A percentile compares a stretch with the other conserved stretches of the same genome.
Conservation (phyloP, 2,113 vertebrate genomes). For the Castor canadensis region DNA sequence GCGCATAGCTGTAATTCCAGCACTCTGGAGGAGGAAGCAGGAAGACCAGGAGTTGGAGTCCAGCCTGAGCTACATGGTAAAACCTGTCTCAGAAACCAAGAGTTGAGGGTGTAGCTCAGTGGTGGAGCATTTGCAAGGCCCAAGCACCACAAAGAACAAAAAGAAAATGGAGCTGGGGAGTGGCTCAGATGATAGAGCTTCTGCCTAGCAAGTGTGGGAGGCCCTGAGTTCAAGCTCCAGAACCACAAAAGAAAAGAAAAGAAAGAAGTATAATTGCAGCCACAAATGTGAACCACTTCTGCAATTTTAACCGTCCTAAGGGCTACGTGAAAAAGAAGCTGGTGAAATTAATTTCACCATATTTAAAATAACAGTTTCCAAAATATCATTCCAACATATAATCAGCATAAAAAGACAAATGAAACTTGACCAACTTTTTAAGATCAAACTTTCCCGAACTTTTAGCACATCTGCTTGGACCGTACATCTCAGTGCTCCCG, state of each 20-base stretch:
- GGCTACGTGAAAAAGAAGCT: not conserved
- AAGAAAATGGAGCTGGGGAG: no score
- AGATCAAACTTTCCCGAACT: not conserved
- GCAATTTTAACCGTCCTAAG: not conserved
- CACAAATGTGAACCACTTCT: not conserved
- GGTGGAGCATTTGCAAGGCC: no score
- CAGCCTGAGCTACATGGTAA: not conserved
- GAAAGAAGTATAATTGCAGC: not conserved
- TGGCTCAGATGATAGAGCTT: no score
- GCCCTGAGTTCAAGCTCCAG: no score
- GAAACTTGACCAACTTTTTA: not conserved
- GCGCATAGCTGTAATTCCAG: no score
- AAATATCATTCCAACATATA: not conserved
- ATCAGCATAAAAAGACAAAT: not conserved
- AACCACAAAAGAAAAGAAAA: no score
- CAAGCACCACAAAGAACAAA: no score
- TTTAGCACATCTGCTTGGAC: not conserved
- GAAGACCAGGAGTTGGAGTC: not conserved
- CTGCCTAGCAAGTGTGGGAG: no score
- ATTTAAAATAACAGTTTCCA: not conserved
- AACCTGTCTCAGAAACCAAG: not conserved
- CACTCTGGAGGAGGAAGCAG: not conserved
- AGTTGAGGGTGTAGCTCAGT: no score
- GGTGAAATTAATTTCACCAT: not conserved
- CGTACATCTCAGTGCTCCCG: accelerated